Base-by-base conservation (phyloP, 2,113 vertebrate genomes). In the Myrmecophaga tridactyla region DNA sequence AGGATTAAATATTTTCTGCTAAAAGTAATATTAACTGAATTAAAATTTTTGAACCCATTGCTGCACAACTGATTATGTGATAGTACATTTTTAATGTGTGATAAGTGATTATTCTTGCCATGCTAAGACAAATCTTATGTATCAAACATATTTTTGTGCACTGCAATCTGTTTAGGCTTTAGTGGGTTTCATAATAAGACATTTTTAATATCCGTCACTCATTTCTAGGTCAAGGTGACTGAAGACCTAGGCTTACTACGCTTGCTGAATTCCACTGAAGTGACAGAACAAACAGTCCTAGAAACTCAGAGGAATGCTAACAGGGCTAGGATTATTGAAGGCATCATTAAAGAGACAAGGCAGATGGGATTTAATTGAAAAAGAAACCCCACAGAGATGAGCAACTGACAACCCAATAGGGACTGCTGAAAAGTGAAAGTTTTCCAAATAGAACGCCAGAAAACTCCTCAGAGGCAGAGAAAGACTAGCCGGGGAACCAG, bases 281-380 rank as follows among this genome's bases (percentile, higher is more conserved):
- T 70, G 81, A 82, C 41, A 77, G 36, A 46, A 80, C 27, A 94
- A 94, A 27, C 43, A 58, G 51, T 86, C 39, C 27, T 91, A 76
- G 65, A n/a, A 85, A 87, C 81, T 76, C 36, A 92, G 7, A 94
- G 94, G 36, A 25, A 82, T 78, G 36, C 20, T 13, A 89, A 83
- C 31, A n/a, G n/a, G 27, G 41, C 60, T 90, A 92, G 43, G 18
- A 53, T 89, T 84, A 72, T 67, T 90, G 77, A 88, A 85, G 1
- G 83, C 81, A 82, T 76, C 90, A 41, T 87, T 87, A 77, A 97
- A 83, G 60, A 46, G 75, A 76, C 60, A 89, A 96, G 95, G 53
- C 95, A 97, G 90, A 96, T 96, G 96, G 92, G 76, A 84, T 85
- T 95, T 97, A 97, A 97, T 96, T 94, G 92, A 62, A 81, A 94